Evolutionary conservation across 2,113 vertebrate species (phyloP), one percentile per base, ranked within the genome.

Genomic region (Hepsetus odoe): DNA sequence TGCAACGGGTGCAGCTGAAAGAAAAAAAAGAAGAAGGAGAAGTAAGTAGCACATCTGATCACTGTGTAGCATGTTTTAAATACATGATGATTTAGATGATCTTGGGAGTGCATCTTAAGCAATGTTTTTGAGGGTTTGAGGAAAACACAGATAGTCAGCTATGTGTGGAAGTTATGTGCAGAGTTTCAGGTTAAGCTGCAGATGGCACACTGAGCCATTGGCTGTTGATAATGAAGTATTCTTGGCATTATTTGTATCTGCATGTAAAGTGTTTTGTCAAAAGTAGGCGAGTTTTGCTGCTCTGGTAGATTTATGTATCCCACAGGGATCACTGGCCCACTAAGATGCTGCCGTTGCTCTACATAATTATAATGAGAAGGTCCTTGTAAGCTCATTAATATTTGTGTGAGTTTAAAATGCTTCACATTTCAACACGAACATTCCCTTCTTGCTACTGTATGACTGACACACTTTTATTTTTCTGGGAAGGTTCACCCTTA

Each of bases 341-440:
- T 92, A 93, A 92, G 88, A 93, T 88, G 89, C 85, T 86, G 88
- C 83, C 77, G 87, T 90, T 92, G 92, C 90, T 93, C 90, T 88
- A 93, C 91, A 92, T 93, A 93, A 93, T 92, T 93, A 91, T 90
- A 93, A 89, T 77, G 83, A 78, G 85, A 89, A 92, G 90, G 91
- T 91, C 89, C 91, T 90, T 92, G 90, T 92, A 91, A 92, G 91
- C 88, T 91, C 91, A 92, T 93, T 92, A 92, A 93, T 93, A 91
- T 93, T 89, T 91, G 70, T 86, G 84, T 82, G 82, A 71, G 84
- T 86, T 86, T 87, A 86, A 87, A 88, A 88, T 83, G 72, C 79
- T 66, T 67, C 35, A 38, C 7, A 13, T 38, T 38, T 33, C 51
- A n/a, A 32, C 44, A 68, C 35, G 42, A 24, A 49, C 49, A 72